Conservation (phyloP, 1,140 invertebrate species). For the Spodoptera litura region DNA sequence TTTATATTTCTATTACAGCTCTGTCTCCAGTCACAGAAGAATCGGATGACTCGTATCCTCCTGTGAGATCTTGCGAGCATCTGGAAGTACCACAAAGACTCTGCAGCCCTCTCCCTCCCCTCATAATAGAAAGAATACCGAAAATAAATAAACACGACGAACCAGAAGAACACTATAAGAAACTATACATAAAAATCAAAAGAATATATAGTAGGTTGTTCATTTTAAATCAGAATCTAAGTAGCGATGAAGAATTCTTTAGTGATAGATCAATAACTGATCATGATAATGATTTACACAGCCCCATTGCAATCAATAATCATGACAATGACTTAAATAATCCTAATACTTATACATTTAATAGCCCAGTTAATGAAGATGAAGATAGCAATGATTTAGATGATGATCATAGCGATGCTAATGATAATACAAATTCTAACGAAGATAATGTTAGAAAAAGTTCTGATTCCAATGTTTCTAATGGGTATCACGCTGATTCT, state of each 20-base stretch:
- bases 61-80: slow-evolving; percentile 14
- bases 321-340: background rate
- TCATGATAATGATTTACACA: background rate
- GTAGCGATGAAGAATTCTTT: background rate
- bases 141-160: slow-evolving; percentile 55
- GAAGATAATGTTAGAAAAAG: background rate
- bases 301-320: no score
- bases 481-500: slow-evolving; percentile 2
- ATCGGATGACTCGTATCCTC: background rate
- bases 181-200: slow-evolving; percentile 56
- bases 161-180: slow-evolving; percentile 57
- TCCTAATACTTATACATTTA: background rate
- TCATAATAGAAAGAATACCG: slow-evolving; percentile 60
- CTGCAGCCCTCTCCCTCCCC: slow-evolving; percentile 59
- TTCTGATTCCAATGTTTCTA: background rate
- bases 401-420: background rate
- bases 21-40: slow-evolving; percentile 36
- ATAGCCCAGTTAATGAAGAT: background rate
- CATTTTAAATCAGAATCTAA: slow-evolving; percentile 11
- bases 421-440: background rate
- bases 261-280: background rate
- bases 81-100: slow-evolving; percentile 15
- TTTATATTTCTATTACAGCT: background rate
- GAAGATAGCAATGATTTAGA: no score
- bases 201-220: slow-evolving; percentile 56